Evolutionary conservation across 2,113 vertebrate species (phyloP).

Genomic region (Neolamprologus fasciatus): DNA sequence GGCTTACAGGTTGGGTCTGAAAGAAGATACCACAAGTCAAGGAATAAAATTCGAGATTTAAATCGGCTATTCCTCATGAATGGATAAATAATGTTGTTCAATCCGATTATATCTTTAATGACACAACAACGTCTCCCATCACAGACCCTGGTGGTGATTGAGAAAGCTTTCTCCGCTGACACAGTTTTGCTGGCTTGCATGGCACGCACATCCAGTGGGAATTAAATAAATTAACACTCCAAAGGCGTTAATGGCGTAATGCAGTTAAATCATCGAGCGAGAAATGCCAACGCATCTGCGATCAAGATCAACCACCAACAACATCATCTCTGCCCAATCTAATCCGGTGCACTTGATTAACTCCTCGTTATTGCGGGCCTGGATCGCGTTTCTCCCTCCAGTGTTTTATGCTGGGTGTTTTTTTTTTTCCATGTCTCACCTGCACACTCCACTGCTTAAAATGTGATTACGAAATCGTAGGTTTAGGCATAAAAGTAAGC

Average conservation of each 20-base stretch:
- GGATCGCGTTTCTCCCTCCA: not conserved
- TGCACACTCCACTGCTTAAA: not conserved
- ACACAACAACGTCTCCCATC: not conserved
- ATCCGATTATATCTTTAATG: not conserved
- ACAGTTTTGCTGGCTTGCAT: not conserved
- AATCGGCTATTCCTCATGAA: not conserved
- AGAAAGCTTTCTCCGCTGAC: not conserved
- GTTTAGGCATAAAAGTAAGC: not conserved
- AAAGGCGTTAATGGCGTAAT: slow-evolving; percentile 15
- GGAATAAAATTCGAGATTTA: not conserved
- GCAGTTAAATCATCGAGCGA: slow-evolving; percentile 8
- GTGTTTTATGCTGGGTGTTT: not conserved
- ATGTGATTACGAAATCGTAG: not conserved
- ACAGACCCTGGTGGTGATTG: not conserved
- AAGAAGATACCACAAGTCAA: not conserved
- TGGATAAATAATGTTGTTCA: not conserved
- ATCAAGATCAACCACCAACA: not conserved
- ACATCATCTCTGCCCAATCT: not conserved
- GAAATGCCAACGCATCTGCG: not conserved
- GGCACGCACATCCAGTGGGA: not conserved
- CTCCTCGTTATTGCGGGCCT: not conserved
- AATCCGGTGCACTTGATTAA: not conserved
- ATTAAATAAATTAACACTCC: slow-evolving; percentile 16
- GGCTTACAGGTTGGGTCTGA: not conserved
- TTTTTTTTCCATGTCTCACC: not conserved